Evolutionary conservation across 2,888 invertebrate genomes (phyloP), one percentile per base, ranked within the genome.

Genomic region (Melangyna quadrimaculata): DNA sequence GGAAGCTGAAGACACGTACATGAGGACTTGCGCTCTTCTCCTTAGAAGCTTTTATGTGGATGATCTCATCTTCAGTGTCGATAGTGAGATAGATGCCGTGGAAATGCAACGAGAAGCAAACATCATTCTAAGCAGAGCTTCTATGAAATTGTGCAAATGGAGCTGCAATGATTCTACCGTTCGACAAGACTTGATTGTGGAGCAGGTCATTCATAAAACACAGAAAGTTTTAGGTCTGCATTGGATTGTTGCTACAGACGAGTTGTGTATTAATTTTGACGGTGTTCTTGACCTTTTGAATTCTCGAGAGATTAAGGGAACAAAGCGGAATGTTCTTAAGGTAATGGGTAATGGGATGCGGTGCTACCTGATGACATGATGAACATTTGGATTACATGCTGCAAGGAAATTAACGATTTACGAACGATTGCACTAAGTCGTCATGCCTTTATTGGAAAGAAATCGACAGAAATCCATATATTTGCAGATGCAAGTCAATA

Each of bases 401-500:
- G 67, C 17, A 51, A 73, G 3, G 67, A 79, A 24, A 40, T 79
- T 1, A 19, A 27, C 5, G 53, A 73, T 12, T 19, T 72, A 10
- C 24, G 14, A 12, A 45, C 32, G n/a, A 53, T 78, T 3, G 48
- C 59, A 12, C 35, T 67, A 37, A 37, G 48, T 10, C 24, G 35
- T 10, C 57, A 59, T 27, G 57, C 45, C 3, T 32, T 65, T 32
- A 19, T 40, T 29, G 63, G 24, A 17, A 55, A 65, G n/a, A 29
- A 43, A 22, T 29, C 53, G 5, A 29, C 12, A 4, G 35, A 67
- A 35, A 27, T 74, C 5, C 65, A 65, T 48, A n/a, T 75, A 14
- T 75, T 77, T 61, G 69, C 70, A 22, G 77, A 70, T 70, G 69
- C 70, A 2, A 70, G 77, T 14, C 48, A 69, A 27, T 67, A 43